A percentile compares a stretch with the other conserved stretches of the same genome.
These are phyloP conservation scores for Bergia puertoricense DNA, from an alignment of 92 coral and sea anemone species.

Conservation along the genomic window DNA sequence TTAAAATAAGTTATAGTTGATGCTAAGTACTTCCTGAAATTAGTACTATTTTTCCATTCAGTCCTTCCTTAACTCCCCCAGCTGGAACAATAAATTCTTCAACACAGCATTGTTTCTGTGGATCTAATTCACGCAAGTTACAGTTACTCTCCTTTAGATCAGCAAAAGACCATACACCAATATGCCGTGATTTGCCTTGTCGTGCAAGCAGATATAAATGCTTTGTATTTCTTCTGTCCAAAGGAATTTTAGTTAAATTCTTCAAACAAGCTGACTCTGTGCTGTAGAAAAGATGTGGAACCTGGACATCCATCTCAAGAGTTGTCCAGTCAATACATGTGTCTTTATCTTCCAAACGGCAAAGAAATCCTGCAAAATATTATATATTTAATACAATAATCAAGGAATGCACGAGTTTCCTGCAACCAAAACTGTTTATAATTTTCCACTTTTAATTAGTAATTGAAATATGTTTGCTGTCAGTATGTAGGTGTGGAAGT, in stretches of 20 bases:
- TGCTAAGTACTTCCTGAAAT: conserved; percentile 29
- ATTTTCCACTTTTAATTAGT: too few species aligned
- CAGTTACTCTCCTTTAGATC: conserved; percentile 71
- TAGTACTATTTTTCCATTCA: conserved; percentile 69
- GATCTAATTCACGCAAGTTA: conserved; percentile 78
- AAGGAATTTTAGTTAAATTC: neutral
- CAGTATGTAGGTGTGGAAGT: too few species aligned
- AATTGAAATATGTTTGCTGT: too few species aligned
- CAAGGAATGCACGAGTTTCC: neutral
- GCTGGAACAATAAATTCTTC: conserved; percentile 69
- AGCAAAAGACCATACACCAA: conserved; percentile 77
- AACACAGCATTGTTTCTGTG: conserved; percentile 45
- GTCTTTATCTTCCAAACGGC: conserved; percentile 46
- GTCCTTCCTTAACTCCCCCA: conserved; percentile 71
- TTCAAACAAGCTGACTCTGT: neutral
- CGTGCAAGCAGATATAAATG: conserved; percentile 66
- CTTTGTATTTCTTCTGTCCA: conserved; percentile 6
- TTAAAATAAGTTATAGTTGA: too few species aligned
- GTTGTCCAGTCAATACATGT: conserved; percentile 43
- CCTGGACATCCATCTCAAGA: conserved; percentile 33
- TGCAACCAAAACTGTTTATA: too few species aligned
- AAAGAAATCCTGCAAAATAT: conserved; percentile 64
- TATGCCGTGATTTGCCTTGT: conserved; percentile 91
- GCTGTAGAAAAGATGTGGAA: conserved; percentile 36
- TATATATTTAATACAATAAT: neutral